phyloP scores from a whole-genome alignment of 2,888 invertebrate species.

The Cerceris rybyensis region DNA sequence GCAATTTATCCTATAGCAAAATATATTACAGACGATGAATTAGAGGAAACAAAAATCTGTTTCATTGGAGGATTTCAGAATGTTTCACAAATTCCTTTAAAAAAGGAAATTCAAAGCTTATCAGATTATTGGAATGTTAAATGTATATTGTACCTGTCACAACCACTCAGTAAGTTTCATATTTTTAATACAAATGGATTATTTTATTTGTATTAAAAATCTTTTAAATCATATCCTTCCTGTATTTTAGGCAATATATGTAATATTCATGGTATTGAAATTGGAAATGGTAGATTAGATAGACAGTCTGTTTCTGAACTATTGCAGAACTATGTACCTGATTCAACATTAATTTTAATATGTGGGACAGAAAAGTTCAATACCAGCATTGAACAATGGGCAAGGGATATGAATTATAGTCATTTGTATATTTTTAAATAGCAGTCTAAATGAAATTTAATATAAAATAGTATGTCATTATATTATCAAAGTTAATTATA shows the following conservation, averaged over 20 bases:
- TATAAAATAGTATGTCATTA: conserved; percentile 9
- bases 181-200: background rate
- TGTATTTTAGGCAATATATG: conserved; percentile 59
- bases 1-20: conserved; percentile 75
- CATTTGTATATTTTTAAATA: conserved; percentile 69
- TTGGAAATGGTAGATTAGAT: conserved; percentile 65
- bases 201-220: background rate
- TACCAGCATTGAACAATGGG: conserved; percentile 59
- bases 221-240: background rate
- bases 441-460: conserved; percentile 3
- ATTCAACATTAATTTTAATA: conserved; percentile 74
- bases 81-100: conserved; percentile 71
- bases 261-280: conserved; percentile 68
- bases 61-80: conserved; percentile 73
- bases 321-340: conserved; percentile 50
- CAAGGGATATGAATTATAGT: conserved; percentile 54
- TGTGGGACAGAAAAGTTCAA: conserved; percentile 76
- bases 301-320: conserved; percentile 52
- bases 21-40: conserved; percentile 72
- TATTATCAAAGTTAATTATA: background rate
- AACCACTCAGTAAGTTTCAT: conserved; percentile 44
- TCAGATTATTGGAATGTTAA: conserved; percentile 78
- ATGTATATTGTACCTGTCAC: conserved; percentile 73
- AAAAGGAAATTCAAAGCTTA: conserved; percentile 70
- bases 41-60: conserved; percentile 74